Percentiles rank a stretch among this genome's conserved stretches.
phyloP scores from a whole-genome alignment of 2,113 vertebrate genomes.

The Craseonycteris thonglongyai region DNA sequence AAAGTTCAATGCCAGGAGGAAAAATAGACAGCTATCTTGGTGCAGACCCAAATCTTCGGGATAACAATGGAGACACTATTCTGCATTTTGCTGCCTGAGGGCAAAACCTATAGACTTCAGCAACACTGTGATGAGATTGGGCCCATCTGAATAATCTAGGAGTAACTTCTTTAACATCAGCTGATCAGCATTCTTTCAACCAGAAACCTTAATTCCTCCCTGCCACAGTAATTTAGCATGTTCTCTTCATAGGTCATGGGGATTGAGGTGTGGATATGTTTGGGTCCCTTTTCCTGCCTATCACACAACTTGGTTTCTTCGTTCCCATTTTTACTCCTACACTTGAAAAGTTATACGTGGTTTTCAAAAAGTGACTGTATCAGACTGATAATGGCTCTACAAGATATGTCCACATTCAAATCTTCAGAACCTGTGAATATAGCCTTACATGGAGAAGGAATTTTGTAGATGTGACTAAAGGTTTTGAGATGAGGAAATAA shows the following conservation, averaged over 20 bases:
- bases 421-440: neutral
- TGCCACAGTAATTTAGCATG: neutral
- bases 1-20: slow-evolving; percentile 87
- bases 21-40: slow-evolving; percentile 73
- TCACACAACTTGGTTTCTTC: neutral
- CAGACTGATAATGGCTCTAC: neutral
- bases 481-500: neutral
- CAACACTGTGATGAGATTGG: slow-evolving; percentile 34
- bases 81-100: slow-evolving; percentile 83
- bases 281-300: neutral
- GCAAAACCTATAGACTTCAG: slow-evolving; percentile 69
- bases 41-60: slow-evolving; percentile 82
- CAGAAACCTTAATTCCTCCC: neutral
- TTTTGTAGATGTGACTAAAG: neutral
- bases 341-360: neutral
- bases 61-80: slow-evolving; percentile 81
- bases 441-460: neutral
- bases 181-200: neutral
- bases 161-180: neutral
- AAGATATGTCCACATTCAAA: neutral
- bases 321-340: neutral
- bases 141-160: neutral
- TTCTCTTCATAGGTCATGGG: neutral
- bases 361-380: neutral
- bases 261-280: neutral